Evolutionary conservation across 2,797 vertebrate species (phyloP).

Genomic region (Schizopygopsis pylzovi): DNA sequence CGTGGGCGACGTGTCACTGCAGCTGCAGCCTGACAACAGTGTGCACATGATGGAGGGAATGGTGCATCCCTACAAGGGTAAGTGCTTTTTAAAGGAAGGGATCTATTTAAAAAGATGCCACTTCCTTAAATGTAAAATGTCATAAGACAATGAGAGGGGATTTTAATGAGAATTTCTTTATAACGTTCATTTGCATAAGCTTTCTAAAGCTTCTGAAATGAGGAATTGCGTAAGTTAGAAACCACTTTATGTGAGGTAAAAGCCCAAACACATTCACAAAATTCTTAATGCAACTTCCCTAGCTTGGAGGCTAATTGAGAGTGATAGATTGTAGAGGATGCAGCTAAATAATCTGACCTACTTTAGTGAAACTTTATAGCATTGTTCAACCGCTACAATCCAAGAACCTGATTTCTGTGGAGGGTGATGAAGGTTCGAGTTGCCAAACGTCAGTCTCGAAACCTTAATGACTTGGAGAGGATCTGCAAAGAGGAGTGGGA

Average conservation of each 20-base stretch:
- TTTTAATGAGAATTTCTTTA: not conserved
- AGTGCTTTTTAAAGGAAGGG: slow-evolving; percentile 8
- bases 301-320: not conserved
- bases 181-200: not conserved
- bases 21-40: slow-evolving; percentile 86
- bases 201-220: not conserved
- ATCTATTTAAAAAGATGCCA: not conserved
- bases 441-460: too few relatives aligned
- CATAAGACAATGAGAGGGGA: not conserved
- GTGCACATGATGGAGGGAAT: slow-evolving; percentile 87
- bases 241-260: not conserved
- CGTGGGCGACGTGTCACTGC: slow-evolving; percentile 90
- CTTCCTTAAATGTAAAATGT: slow-evolving; percentile 1
- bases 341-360: not conserved
- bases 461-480: too few relatives aligned
- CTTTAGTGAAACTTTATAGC: not conserved
- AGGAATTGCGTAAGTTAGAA: not conserved
- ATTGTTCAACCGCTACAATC: not conserved
- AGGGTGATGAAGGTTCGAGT: too few relatives aligned
- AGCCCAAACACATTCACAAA: not conserved
- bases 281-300: not conserved
- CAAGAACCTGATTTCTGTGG: not conserved
- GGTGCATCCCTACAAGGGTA: slow-evolving; percentile 93
- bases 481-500: too few relatives aligned
- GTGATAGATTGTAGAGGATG: not conserved